These are phyloP conservation scores for Rhinoptilus africanus DNA, from an alignment of 2,113 vertebrate genomes.

Conservation along the genomic window DNA sequence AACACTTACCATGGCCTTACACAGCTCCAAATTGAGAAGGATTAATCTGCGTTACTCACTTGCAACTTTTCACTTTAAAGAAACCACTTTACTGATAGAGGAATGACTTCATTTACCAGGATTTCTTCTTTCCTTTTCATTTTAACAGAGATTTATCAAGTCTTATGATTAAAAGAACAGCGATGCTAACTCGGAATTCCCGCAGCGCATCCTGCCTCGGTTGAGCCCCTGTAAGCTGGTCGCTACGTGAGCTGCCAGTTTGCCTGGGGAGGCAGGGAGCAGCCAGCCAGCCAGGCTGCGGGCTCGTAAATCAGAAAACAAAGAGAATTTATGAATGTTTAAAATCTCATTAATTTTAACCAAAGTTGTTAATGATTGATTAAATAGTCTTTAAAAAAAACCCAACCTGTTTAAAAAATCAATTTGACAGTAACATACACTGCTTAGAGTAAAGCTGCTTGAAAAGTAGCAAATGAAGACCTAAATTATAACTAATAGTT, in stretches of 20 bases:
- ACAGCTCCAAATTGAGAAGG: neutral
- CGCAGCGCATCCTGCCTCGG: accelerated
- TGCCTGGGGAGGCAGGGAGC: neutral
- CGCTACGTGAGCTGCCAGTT: accelerated
- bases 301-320: neutral
- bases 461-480: neutral
- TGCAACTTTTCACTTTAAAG: neutral
- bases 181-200: neutral
- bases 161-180: neutral
- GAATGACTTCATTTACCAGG: neutral
- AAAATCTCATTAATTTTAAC: conserved; percentile 36
- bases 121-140: neutral
- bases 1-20: neutral
- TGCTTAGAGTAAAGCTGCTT: neutral
- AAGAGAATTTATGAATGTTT: conserved; percentile 37
- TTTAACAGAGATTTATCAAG: neutral
- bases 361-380: conserved; percentile 39
- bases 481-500: neutral
- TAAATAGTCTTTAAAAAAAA: neutral
- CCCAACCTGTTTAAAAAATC: neutral
- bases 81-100: neutral
- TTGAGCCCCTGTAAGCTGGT: neutral
- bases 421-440: neutral
- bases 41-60: neutral
- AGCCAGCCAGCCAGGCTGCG: neutral